Evolutionary conservation across 2,797 vertebrate genomes (phyloP), one percentile per base, ranked within the genome.

Genomic region (Steatocranus sp.): DNA sequence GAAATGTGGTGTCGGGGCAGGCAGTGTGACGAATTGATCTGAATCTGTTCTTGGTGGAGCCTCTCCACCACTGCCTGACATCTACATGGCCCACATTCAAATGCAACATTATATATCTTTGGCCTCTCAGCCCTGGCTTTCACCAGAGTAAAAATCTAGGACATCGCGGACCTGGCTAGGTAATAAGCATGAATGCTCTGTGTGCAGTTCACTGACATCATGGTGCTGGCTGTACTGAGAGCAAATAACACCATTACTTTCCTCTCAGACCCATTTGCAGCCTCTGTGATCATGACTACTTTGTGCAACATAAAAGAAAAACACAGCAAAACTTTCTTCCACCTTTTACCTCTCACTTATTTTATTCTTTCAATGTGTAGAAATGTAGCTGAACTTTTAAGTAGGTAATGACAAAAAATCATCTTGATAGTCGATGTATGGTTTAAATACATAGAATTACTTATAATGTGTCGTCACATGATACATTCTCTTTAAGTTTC

Each of bases 221-320:
- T 14, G 54, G 68, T 8, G 41, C 68, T 46, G 66, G 66, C 68
- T 73, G 32, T 7, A 18, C 76, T 0, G 4, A 46, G 15, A 70
- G 58, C 18, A 79, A 79, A 53, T 43, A 27, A 18, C 3, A 9
- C 11, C n/a, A 18, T 32, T 70, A 54, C 15, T 77, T 27, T 3
- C 9, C 73, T 73, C 51, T 66, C 36, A 17, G 49, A 68, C 12
- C 43, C 32, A 61, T 79, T 76, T 70, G 36, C n/a, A 76, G 27
- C 34, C 46, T 58, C 41, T 77, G 32, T 70, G 41, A 68, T 23
- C 17, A 63, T 66, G 41, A 73, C 41, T 48, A 30, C 6, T 73
- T 46, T 70, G 41, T 70, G 23, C 23, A 0, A 30, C 66, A 70
- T 70, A n/a, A 46, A 46, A 46, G 66, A 70, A 70, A 70, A 70